A percentile compares a stretch with the other conserved stretches of the same genome.
phyloP scores from a whole-genome alignment of 2,113 vertebrate species.

The Pachyramphus minor region DNA sequence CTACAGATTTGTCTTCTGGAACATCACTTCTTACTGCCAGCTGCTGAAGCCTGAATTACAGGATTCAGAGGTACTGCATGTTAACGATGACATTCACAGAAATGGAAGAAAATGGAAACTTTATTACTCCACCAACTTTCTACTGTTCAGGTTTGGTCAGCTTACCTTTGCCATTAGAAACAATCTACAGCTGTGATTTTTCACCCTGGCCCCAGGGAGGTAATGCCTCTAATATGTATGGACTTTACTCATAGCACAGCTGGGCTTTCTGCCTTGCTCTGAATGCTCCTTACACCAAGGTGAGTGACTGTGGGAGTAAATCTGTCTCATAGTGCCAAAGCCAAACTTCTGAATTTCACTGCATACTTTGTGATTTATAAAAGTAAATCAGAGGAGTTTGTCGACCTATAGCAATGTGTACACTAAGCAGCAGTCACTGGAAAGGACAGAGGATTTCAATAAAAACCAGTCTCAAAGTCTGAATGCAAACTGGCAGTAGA shows the following conservation, averaged over 20 bases:
- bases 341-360: neutral
- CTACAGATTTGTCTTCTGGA: neutral
- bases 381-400: constrained; percentile 27
- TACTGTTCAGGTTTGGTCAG: neutral
- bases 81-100: neutral
- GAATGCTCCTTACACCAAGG: neutral
- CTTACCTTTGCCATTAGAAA: neutral
- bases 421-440: neutral
- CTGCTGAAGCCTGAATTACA: constrained; percentile 1
- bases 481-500: neutral
- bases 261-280: neutral
- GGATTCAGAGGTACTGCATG: neutral
- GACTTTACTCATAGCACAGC: neutral
- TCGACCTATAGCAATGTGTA: neutral
- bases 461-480: neutral
- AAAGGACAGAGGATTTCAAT: neutral
- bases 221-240: neutral
- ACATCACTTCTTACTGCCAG: neutral
- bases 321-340: neutral
- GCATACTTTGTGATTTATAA: neutral
- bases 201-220: neutral
- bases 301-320: neutral
- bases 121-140: neutral
- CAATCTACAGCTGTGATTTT: neutral
- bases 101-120: neutral